Evolutionary conservation across 2,113 vertebrate species (phyloP).

Genomic region (Ascaphus truei): DNA sequence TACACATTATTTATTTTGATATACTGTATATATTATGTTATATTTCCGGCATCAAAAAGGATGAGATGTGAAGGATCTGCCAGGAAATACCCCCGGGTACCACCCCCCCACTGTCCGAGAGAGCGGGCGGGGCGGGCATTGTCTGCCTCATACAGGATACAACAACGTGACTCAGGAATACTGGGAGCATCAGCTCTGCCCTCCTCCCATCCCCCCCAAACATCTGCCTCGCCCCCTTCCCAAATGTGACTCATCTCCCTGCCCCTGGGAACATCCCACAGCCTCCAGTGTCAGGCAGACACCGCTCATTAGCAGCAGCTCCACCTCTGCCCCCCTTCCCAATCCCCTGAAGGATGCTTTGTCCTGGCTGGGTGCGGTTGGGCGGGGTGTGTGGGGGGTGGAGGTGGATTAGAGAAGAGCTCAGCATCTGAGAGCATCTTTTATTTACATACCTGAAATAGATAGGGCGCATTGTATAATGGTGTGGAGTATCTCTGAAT

Average conservation of each 20-base stretch:
- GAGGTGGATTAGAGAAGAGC: too few relatives aligned
- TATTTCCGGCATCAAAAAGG: too few relatives aligned
- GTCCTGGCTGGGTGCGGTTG: not conserved
- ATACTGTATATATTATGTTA: too few relatives aligned
- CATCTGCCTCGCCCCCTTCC: not conserved
- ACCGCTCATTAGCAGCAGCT: not conserved
- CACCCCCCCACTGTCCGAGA: too few relatives aligned
- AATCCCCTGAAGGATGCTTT: not conserved
- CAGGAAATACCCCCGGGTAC: too few relatives aligned
- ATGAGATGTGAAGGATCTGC: too few relatives aligned
- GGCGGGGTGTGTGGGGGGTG: too few relatives aligned
- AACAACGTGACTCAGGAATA: constrained; percentile 23
- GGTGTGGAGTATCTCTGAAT: too few relatives aligned
- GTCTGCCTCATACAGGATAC: not conserved
- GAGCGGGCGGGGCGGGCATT: not conserved
- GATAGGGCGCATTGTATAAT: too few relatives aligned
- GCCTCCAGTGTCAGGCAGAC: not conserved
- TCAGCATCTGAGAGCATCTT: too few relatives aligned
- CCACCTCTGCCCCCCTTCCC: not conserved
- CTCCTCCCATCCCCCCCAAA: not conserved
- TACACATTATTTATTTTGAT: too few relatives aligned
- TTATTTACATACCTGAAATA: too few relatives aligned
- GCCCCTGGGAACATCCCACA: not conserved
- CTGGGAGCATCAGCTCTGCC: not conserved
- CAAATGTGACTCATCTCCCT: not conserved